These are phyloP conservation scores for Rhagologus leucostigma DNA, from an alignment of 2,113 vertebrate species.

Conservation along the genomic window DNA sequence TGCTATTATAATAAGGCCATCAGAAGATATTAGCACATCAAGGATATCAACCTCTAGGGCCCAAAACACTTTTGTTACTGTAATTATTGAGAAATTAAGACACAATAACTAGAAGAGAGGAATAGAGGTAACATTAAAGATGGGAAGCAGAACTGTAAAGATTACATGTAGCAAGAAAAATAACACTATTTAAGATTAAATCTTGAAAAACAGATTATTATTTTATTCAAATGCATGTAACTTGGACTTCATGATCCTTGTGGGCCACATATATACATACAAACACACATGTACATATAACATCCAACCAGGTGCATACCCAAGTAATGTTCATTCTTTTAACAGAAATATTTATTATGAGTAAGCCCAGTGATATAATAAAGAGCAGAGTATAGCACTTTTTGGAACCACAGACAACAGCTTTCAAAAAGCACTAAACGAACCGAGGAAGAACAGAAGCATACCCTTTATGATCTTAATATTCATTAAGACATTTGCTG, in stretches of 20 bases:
- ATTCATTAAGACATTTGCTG: conserved; percentile 26
- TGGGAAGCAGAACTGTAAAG: not conserved
- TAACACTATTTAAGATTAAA: not conserved
- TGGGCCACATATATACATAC: not conserved
- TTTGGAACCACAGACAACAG: not conserved
- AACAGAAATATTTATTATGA: not conserved
- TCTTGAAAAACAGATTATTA: not conserved
- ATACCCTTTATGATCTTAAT: not conserved
- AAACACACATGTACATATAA: not conserved
- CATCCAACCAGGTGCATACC: not conserved
- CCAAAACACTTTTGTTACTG: not conserved
- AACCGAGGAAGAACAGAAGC: not conserved
- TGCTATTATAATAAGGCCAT: not conserved
- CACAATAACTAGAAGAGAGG: not conserved
- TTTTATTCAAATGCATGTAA: not conserved
- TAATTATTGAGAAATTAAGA: not conserved
- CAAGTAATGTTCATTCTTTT: not conserved
- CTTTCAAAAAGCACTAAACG: not conserved
- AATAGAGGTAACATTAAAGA: not conserved
- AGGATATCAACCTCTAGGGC: not conserved
- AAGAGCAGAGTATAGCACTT: not conserved
- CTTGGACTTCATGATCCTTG: no score
- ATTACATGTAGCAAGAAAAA: not conserved
- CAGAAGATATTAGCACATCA: not conserved
- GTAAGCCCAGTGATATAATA: not conserved